Percentiles rank a stretch among this genome's conserved stretches.
These are phyloP conservation scores for Troilus luridus DNA, from an alignment of 2,888 invertebrate species.

Conservation along the genomic window DNA sequence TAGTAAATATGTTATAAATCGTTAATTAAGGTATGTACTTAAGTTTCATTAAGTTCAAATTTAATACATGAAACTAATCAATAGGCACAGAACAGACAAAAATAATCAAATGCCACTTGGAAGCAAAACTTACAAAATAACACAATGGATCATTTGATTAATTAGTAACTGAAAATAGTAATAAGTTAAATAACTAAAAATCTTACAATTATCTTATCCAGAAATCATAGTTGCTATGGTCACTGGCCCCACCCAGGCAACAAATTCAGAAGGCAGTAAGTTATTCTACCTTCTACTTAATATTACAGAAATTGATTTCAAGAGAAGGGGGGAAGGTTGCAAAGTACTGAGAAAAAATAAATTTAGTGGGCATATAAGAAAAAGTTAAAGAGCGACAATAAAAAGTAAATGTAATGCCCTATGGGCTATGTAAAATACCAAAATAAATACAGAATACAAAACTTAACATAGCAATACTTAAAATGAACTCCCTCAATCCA, in stretches of 20 bases:
- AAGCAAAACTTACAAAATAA: not conserved
- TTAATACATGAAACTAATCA: not conserved
- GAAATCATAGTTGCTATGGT: not conserved
- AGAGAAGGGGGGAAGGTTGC: not conserved
- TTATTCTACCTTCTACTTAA: not conserved
- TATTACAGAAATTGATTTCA: not conserved
- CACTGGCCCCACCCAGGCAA: not conserved
- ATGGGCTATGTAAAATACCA: no score
- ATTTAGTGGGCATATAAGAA: not conserved
- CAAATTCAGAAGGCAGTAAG: constrained; percentile 1
- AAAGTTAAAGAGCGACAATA: not conserved
- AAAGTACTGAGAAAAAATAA: not conserved
- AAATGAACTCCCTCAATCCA: no score
- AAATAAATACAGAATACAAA: no score
- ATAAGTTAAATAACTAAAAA: not conserved
- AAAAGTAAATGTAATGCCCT: no score
- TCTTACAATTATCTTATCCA: not conserved
- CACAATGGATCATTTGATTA: not conserved
- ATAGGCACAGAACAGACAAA: not conserved
- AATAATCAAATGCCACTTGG: not conserved
- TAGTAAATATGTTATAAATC: no score
- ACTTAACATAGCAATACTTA: no score
- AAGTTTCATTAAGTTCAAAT: not conserved
- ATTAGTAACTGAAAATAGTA: not conserved
- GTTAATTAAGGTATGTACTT: no score